Percentiles rank a stretch among this genome's conserved stretches.
Evolutionary conservation across 2,113 vertebrate species (phyloP).

Genomic region (Telmatochromis brichardi): DNA sequence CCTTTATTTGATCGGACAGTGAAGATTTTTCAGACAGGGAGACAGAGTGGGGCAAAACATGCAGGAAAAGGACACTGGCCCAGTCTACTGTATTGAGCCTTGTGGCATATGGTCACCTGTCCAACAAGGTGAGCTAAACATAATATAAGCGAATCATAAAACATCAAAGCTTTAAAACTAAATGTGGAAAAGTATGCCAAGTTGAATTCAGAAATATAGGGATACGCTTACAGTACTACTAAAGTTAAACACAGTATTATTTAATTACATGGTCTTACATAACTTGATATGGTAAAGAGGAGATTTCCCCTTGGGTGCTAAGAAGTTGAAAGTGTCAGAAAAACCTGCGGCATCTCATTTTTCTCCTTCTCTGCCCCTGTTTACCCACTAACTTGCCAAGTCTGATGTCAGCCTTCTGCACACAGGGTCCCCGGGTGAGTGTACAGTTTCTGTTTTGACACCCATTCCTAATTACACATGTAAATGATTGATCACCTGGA

Average conservation of each 20-base stretch:
- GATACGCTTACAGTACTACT: background rate
- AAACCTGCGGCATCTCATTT: constrained; percentile 29
- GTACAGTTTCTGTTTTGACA: constrained; percentile 79
- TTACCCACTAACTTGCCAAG: constrained; percentile 55
- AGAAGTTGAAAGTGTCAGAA: constrained; percentile 15
- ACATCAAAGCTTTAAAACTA: background rate
- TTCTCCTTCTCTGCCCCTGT: constrained; percentile 31
- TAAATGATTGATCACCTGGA: constrained; percentile 78
- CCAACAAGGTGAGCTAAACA: background rate
- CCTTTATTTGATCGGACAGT: background rate
- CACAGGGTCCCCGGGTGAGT: constrained; percentile 49
- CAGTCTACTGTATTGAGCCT: background rate
- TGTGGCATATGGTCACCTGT: background rate
- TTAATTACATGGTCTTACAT: background rate
- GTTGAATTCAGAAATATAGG: background rate
- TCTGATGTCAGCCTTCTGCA: constrained; percentile 64
- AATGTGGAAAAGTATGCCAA: background rate
- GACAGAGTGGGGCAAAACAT: background rate
- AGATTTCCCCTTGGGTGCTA: constrained; percentile 30
- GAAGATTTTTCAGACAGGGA: background rate
- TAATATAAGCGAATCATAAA: background rate
- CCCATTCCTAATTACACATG: constrained; percentile 72
- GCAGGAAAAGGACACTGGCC: background rate
- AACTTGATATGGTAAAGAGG: constrained; percentile 13
- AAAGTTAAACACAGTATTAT: background rate